Evolutionary conservation across 1,140 invertebrate genomes (phyloP).

Genomic region (Lepidurus apus): DNA sequence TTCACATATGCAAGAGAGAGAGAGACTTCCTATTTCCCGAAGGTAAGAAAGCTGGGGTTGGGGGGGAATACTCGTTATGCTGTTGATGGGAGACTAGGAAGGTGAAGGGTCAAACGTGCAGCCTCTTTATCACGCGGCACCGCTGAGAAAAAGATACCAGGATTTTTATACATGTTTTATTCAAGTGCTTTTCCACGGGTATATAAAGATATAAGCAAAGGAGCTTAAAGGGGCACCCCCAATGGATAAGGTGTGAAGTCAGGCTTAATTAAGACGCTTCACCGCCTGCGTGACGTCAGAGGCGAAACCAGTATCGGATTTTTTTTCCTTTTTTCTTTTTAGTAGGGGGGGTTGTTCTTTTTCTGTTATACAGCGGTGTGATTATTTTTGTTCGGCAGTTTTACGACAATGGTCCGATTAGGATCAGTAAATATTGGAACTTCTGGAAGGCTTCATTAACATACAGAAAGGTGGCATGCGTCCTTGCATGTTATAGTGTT

Average conservation of each 20-base stretch:
- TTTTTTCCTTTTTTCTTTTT: neutral
- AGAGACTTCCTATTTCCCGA: too few relatives aligned
- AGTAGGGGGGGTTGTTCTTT: neutral
- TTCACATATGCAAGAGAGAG: too few relatives aligned
- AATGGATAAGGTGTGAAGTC: neutral
- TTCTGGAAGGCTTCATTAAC: constrained; percentile 1
- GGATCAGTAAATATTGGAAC: neutral
- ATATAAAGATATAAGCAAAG: too few relatives aligned
- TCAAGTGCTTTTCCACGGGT: too few relatives aligned
- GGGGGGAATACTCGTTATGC: neutral
- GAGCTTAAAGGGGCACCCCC: neutral
- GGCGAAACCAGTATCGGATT: neutral
- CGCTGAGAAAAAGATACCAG: neutral
- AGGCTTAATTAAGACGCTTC: constrained; percentile 19
- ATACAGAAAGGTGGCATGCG: neutral
- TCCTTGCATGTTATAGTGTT: neutral
- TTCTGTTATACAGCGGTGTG: neutral
- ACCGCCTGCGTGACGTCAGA: neutral
- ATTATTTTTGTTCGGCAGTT: neutral
- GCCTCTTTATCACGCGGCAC: constrained; percentile 20
- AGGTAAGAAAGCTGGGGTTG: neutral
- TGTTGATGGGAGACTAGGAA: neutral
- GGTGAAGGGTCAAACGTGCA: constrained; percentile 13
- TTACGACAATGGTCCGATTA: neutral
- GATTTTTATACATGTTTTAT: too few relatives aligned